Base-by-base conservation (phyloP, 2,113 vertebrate species). In the Syrrhaptes paradoxus region DNA sequence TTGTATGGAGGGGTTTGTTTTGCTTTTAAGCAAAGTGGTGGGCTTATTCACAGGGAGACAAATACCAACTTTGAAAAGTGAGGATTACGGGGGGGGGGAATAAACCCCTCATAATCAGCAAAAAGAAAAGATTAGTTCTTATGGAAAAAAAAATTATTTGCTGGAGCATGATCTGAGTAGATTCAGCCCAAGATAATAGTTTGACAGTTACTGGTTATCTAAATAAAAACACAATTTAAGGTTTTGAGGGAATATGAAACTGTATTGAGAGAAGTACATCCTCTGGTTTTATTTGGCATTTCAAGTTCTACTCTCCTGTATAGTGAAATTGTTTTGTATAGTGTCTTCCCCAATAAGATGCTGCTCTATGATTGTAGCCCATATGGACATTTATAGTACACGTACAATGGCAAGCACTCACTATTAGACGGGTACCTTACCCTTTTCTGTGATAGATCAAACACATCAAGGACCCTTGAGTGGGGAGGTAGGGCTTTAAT, bases 301-400 rank as follows among this genome's bases (percentile, higher is more conserved):
- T 91, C 13, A 62, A 0, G 8, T 80, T 86, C 28, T 45, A 1
- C 22, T 73, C 48, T 29, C 48, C 38, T 55, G 59, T 66, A 21
- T 28, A 26, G 45, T 22, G 38, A 38, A 70, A 6, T 25, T 38
- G 20, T 22, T 68, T 87, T 49, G 11, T 48, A 1, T 25, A 18
- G 48, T 5, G 9, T 49, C 22, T 58, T 58, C 59, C n/a, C 24
- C 13, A 12, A 0, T 3, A 41, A 41, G 46, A 1, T 81, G 57
- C 48, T 81, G 29, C 1, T 72, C 32, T 34, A 0, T 32, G 68
- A 1, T 48, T 63, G 21, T 62, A 82, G 46, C 21, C 43, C 7
- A 0, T 31, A 3, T 4, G 24, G 49, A 19, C 7, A 0, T 25
- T 34, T 31, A 0, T 17, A n/a, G 18, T 11, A 11, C 1, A 0